phyloP scores from a whole-genome alignment of 1,140 invertebrate genomes.

The Penaeus vannamei region DNA sequence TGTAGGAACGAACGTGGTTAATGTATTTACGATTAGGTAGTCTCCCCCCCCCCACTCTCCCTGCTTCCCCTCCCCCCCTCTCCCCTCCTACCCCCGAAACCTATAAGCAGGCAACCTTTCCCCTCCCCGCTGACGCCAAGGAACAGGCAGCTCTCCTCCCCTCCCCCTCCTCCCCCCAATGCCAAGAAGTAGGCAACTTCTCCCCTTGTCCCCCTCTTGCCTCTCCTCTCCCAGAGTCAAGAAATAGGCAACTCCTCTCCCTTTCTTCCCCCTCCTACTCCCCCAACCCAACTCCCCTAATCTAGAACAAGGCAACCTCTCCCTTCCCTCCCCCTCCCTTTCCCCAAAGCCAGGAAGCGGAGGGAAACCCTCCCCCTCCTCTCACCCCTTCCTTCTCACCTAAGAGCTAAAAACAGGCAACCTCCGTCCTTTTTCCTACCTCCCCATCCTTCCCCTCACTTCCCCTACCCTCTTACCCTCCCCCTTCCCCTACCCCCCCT shows the following conservation, averaged over 20 bases:
- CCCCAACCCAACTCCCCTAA: too few species aligned
- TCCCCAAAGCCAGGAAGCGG: too few species aligned
- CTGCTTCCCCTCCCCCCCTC: not conserved
- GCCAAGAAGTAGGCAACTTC: too few species aligned
- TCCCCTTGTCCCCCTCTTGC: not conserved
- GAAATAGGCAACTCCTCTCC: not conserved
- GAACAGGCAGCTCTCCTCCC: not conserved
- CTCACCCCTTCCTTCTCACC: not conserved
- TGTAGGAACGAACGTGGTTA: too few species aligned
- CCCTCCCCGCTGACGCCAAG: not conserved
- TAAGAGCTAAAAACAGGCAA: too few species aligned
- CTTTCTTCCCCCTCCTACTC: not conserved
- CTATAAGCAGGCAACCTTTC: not conserved
- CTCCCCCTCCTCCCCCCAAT: too few species aligned
- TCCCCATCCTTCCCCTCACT: too few species aligned
- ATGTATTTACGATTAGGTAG: too few species aligned
- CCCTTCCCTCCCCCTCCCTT: not conserved
- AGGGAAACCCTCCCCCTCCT: not conserved
- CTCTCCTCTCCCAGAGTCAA: not conserved
- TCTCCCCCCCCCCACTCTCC: not conserved
- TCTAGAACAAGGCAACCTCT: not conserved
- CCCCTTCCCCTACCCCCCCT: not conserved
- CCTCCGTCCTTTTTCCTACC: not conserved
- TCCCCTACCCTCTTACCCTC: not conserved
- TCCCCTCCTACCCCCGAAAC: not conserved